These are phyloP conservation scores for Geotrypetes seraphini DNA, from an alignment of 2,797 vertebrate genomes.

Conservation along the genomic window DNA sequence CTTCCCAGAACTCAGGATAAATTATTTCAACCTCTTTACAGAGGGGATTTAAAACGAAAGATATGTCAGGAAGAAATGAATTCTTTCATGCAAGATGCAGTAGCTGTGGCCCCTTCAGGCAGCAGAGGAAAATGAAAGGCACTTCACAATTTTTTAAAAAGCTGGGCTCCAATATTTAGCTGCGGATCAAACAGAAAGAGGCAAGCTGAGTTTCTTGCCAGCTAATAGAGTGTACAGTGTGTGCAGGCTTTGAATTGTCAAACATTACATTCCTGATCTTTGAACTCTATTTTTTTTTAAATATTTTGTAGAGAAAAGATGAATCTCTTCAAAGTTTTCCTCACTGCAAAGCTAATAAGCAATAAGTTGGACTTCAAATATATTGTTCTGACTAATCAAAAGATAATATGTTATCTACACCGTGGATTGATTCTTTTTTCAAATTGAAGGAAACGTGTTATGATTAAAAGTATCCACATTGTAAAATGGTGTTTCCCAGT, in stretches of 20 bases:
- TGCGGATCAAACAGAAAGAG: too few species aligned
- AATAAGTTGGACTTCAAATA: constrained; percentile 10
- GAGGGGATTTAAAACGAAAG: constrained; percentile 44
- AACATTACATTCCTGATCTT: constrained; percentile 38
- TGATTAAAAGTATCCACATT: constrained; percentile 14
- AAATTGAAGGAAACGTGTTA: neutral
- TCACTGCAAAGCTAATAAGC: constrained; percentile 32
- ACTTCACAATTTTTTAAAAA: constrained; percentile 52
- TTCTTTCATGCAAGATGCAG: constrained; percentile 44
- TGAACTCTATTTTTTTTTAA: constrained; percentile 38
- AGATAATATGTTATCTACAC: too few species aligned
- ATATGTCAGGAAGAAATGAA: constrained; percentile 50
- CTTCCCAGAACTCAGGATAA: constrained; percentile 43
- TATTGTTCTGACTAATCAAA: too few species aligned
- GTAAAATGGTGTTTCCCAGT: constrained; percentile 3
- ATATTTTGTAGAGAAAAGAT: constrained; percentile 23
- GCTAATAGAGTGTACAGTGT: constrained; percentile 14
- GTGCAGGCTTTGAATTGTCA: constrained; percentile 36
- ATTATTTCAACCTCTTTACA: constrained; percentile 49
- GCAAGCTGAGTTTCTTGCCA: constrained; percentile 18
- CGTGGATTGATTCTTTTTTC: constrained; percentile 1
- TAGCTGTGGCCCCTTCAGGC: constrained; percentile 50
- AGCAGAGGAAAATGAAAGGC: constrained; percentile 49
- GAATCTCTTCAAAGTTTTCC: constrained; percentile 17
- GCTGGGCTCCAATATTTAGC: constrained; percentile 49